A percentile compares a stretch with the other conserved stretches of the same genome.
Conservation (phyloP, 2,113 vertebrate species). For the Fregata magnificens region DNA sequence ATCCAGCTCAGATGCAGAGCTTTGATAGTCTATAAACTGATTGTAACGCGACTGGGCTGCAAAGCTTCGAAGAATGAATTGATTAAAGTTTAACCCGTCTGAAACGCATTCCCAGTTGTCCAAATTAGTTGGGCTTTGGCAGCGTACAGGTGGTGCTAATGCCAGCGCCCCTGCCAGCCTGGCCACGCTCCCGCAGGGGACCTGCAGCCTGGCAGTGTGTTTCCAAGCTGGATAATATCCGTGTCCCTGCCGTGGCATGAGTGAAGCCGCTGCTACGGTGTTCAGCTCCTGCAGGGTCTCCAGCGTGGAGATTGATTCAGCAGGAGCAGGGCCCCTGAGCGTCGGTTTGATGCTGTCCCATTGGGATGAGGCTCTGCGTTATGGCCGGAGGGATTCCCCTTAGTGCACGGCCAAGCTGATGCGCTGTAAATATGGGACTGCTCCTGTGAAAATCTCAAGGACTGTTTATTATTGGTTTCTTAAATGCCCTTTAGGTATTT, state of each 20-base stretch:
- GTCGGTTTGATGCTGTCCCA: accelerated
- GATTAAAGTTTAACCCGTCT: background rate
- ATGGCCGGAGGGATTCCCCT: background rate
- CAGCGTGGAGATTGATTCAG: background rate
- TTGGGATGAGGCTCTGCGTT: background rate
- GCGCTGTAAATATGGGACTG: background rate
- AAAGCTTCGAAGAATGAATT: background rate
- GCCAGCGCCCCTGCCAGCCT: background rate
- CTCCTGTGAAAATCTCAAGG: background rate
- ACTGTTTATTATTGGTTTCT: background rate
- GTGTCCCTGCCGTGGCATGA: accelerated
- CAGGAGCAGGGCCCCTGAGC: background rate
- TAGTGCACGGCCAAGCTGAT: background rate
- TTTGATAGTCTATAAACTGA: background rate
- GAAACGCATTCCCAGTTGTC: background rate
- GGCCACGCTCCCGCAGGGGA: background rate
- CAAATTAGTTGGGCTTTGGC: background rate
- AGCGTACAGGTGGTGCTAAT: background rate
- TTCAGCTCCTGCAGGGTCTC: background rate
- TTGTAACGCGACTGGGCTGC: background rate
- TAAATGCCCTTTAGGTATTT: background rate
- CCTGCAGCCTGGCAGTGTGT: background rate
- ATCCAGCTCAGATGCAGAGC: background rate
- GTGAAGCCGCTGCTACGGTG: background rate
- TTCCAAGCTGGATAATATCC: background rate